Conservation (phyloP, 2,888 invertebrate species). For the Amblyjoppa proteus region DNA sequence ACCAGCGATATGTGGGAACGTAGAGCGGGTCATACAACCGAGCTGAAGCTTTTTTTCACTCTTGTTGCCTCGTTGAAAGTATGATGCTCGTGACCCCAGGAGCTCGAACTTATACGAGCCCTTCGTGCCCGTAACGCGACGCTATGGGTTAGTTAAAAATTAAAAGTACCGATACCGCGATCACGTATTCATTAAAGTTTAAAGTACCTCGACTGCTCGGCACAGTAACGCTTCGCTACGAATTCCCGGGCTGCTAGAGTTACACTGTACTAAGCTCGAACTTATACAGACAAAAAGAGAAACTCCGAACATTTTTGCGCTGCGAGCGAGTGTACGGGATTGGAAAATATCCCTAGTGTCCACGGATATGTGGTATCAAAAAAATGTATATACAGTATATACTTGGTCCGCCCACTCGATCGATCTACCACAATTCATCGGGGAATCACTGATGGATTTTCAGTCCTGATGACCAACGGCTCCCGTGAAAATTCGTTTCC, state of each 20-base stretch:
- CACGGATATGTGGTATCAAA: not conserved
- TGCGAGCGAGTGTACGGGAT: not conserved
- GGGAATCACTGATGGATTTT: slow-evolving; percentile 13
- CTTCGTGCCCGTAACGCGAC: not conserved
- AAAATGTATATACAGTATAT: not conserved
- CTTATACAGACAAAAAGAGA: not conserved
- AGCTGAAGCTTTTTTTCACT: not conserved
- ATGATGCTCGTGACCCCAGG: not conserved
- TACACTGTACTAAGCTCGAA: not conserved
- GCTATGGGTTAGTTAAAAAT: slow-evolving; percentile 17
- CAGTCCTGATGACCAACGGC: not conserved
- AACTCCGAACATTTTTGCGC: not conserved
- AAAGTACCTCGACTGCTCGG: not conserved
- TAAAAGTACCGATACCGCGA: not conserved
- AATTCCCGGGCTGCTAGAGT: not conserved
- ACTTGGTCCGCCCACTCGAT: not conserved
- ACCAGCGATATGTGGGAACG: not conserved
- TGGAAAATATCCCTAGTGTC: not conserved
- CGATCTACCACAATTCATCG: slow-evolving; percentile 2
- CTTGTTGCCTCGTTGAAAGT: slow-evolving; percentile 34
- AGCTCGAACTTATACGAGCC: slow-evolving; percentile 13
- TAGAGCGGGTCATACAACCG: not conserved
- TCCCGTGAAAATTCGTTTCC: not conserved
- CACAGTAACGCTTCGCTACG: not conserved
- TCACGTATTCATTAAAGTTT: slow-evolving; percentile 1